Base-by-base conservation (phyloP, 2,888 invertebrate genomes). In the Trichacis sp. region DNA sequence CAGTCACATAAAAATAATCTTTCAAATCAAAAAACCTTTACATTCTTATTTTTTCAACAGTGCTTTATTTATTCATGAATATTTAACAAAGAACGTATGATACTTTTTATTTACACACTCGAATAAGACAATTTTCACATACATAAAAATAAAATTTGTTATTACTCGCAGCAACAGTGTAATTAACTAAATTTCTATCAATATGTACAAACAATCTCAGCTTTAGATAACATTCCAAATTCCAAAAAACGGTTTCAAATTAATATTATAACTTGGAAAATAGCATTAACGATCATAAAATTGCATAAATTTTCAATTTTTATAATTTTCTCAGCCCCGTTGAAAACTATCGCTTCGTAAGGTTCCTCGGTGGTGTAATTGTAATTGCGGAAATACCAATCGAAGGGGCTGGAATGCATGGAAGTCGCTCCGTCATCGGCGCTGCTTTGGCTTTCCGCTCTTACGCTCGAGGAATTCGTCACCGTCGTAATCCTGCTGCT, bases 361-460 rank as follows among this genome's bases (percentile, higher is more conserved):
- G 88, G 87, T 66, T 87, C 86, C 48, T 87, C 72, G 69, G 87
- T 85, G 1, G 87, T 89, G 75, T 89, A 90, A 80, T 93, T 93
- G 78, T 95, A 95, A 82, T 93, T 94, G 70, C 91, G 91, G 81
- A 92, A 95, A 83, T 95, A 95, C 95, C 95, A 95, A 73, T 91
- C 91, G 85, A 91, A 91, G 48, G 88, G 85, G 68, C 85, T 86
- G 68, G 87, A 87, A 11, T 85, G 84, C 70, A 85, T 84, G 68
- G 88, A 88, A 33, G 87, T 86, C 43, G 81, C 81, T 48, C 81
- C 85, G 0, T 45, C 30, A 6, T 60, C 29, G n/a, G 58, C 66
- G 8, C 55, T 63, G 8, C 56, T 51, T 4, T 70, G 62, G 14
- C 56, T 63, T 6, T 67, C 69, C 14, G 36, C 56, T 29, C 60